These are phyloP conservation scores for Bombus sylvicola DNA, from an alignment of 1,140 invertebrate species.

Conservation along the genomic window DNA sequence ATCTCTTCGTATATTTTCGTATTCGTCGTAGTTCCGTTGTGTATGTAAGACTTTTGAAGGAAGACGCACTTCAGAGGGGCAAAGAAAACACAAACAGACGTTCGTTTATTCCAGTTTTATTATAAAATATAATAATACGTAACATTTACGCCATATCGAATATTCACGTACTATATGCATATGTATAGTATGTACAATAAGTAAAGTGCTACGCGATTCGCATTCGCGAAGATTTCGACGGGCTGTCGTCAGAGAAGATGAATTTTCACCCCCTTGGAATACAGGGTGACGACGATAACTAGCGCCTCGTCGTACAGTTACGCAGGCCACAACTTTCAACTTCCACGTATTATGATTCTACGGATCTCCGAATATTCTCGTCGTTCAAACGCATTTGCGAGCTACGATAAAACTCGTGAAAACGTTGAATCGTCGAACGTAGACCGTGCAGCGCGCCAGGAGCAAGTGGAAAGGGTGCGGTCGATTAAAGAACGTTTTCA, in stretches of 20 bases:
- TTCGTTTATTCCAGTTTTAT: constrained; percentile 68
- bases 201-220: not conserved
- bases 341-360: not conserved
- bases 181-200: constrained; percentile 59
- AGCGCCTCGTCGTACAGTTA: not conserved
- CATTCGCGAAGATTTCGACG: not conserved
- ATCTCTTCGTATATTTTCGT: no score
- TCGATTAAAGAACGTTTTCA: no score
- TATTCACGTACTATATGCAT: constrained; percentile 42
- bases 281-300: not conserved
- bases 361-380: not conserved
- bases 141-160: constrained; percentile 72
- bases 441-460: not conserved
- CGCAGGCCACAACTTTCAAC: not conserved
- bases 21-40: no score
- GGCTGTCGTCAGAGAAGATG: constrained; percentile 3
- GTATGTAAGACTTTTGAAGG: no score
- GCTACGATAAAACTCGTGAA: no score
- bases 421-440: not conserved
- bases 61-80: no score
- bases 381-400: not conserved
- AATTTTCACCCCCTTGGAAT: not conserved
- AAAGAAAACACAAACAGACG: not conserved
- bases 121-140: constrained; percentile 77
- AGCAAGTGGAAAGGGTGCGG: not conserved